These are phyloP conservation scores for Clarias fuscus DNA, from an alignment of 2,797 vertebrate genomes.

Conservation along the genomic window DNA sequence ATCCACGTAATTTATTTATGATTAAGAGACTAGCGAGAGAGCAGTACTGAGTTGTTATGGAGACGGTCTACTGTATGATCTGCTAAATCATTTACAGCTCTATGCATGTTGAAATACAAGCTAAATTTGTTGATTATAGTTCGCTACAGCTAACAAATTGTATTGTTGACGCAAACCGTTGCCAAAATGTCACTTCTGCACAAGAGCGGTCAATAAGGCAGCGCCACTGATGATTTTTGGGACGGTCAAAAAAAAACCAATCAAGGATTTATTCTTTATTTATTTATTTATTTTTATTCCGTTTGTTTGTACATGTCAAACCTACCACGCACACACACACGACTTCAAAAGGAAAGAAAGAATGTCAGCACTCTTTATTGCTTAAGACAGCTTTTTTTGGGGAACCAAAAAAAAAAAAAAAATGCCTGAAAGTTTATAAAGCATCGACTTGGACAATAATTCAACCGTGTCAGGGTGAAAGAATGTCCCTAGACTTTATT, in stretches of 20 bases:
- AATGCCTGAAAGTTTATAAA: constrained; percentile 36
- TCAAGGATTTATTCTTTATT: not conserved
- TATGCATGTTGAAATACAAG: not conserved
- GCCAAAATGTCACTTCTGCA: not conserved
- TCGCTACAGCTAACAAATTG: not conserved
- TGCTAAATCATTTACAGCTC: not conserved
- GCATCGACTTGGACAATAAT: constrained; percentile 37
- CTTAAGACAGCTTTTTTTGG: constrained; percentile 2
- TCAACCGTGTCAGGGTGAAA: constrained; percentile 38
- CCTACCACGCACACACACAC: not conserved
- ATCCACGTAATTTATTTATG: not conserved
- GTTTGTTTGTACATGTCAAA: constrained; percentile 30
- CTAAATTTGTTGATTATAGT: not conserved
- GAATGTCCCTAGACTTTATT: constrained; percentile 43
- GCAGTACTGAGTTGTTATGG: not conserved
- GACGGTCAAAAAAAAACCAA: not conserved
- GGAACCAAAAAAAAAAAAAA: constrained; percentile 20
- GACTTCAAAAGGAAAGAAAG: not conserved
- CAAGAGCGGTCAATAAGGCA: not conserved
- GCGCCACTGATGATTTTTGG: not conserved
- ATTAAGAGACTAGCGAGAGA: not conserved
- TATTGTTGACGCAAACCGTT: not conserved
- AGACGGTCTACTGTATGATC: not conserved
- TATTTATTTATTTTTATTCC: not conserved
- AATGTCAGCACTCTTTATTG: constrained; percentile 25